Percentiles rank a stretch among this genome's conserved stretches.
These are phyloP conservation scores for Drepanosiphum platanoidis DNA, from an alignment of 2,888 invertebrate species.

Conservation along the genomic window DNA sequence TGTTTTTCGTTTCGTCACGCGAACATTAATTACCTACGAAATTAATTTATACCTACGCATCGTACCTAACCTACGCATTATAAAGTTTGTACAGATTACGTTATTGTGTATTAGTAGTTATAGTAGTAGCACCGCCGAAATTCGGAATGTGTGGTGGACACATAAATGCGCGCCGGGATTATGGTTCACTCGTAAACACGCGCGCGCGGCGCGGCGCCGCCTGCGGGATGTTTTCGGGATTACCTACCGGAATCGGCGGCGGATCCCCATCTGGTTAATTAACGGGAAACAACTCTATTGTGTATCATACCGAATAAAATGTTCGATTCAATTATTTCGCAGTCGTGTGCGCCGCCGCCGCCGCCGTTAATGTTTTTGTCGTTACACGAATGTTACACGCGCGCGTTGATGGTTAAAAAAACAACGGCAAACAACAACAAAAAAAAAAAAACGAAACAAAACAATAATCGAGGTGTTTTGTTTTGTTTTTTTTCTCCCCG, in stretches of 20 bases:
- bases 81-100: constrained; percentile 29
- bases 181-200: constrained; percentile 22
- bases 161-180: constrained; percentile 4
- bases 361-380: background rate
- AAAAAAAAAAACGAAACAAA: no score
- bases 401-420: background rate
- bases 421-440: background rate
- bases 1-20: constrained; percentile 52
- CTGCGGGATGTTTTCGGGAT: constrained; percentile 43
- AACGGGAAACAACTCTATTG: constrained; percentile 24
- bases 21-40: constrained; percentile 55
- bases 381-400: background rate
- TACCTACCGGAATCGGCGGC: constrained; percentile 8
- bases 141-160: background rate
- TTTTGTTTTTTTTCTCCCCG: no score
- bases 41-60: constrained; percentile 27
- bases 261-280: constrained; percentile 39
- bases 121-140: background rate
- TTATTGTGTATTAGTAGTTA: background rate
- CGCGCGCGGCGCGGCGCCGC: no score
- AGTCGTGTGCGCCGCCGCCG: background rate
- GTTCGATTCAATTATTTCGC: constrained; percentile 13
- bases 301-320: constrained; percentile 16
- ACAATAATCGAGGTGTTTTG: no score
- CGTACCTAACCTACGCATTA: background rate